Conservation (phyloP, 1,140 invertebrate species). For the Latrodectus geometricus region DNA sequence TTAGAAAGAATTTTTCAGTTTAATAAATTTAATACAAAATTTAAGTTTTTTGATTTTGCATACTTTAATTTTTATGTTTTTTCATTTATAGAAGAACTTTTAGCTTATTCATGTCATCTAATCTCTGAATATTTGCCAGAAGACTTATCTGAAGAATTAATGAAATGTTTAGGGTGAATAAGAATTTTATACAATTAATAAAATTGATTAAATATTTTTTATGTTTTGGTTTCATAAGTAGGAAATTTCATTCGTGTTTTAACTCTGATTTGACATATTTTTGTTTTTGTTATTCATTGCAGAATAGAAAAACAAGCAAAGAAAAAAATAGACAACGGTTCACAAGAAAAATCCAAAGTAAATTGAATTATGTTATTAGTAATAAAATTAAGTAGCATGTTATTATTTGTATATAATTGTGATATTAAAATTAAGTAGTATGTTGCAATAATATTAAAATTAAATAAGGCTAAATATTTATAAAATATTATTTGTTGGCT, state of each 20-base stretch:
- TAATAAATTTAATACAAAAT: too few relatives aligned
- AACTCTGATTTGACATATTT: neutral
- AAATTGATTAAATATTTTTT: neutral
- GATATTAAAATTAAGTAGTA: too few relatives aligned
- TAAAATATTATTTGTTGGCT: too few relatives aligned
- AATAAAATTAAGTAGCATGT: too few relatives aligned
- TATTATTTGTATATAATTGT: too few relatives aligned
- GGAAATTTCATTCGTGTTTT: neutral
- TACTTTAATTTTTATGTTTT: neutral
- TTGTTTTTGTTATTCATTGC: neutral
- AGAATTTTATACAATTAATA: neutral
- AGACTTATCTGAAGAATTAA: constrained; percentile 15
- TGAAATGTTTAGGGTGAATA: constrained; percentile 26
- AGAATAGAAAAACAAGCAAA: neutral
- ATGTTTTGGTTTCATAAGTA: neutral
- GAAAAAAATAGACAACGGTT: neutral
- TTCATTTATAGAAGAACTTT: constrained; percentile 25
- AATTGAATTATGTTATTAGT: neutral
- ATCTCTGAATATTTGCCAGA: constrained; percentile 41
- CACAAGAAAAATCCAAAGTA: neutral
- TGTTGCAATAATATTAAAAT: too few relatives aligned
- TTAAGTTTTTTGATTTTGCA: too few relatives aligned
- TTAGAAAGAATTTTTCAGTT: too few relatives aligned
- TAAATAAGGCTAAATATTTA: too few relatives aligned
- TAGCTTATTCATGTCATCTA: constrained; percentile 30